phyloP scores from a whole-genome alignment of 2,888 invertebrate genomes.

The Orthosia incerta region DNA sequence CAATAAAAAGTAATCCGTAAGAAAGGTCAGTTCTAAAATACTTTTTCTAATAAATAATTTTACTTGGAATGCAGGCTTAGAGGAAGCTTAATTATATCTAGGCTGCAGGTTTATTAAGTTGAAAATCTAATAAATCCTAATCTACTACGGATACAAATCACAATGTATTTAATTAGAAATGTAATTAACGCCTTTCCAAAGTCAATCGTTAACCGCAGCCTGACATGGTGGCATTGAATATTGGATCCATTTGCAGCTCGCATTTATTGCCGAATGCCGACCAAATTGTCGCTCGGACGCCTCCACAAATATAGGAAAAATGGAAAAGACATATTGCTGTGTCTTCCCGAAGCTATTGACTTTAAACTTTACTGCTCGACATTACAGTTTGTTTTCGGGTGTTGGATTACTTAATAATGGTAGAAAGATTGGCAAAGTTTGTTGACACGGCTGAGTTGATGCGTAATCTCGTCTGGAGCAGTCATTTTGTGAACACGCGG shows the following conservation, averaged over 20 bases:
- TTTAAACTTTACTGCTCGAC: constrained; percentile 40
- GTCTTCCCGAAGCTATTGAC: constrained; percentile 19
- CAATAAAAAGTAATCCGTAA: neutral
- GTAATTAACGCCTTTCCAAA: constrained; percentile 38
- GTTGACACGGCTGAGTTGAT: constrained; percentile 76
- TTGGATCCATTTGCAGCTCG: constrained; percentile 57
- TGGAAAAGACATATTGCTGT: constrained; percentile 72
- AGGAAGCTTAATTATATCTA: neutral
- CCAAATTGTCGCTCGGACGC: constrained; percentile 68
- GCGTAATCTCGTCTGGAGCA: constrained; percentile 79
- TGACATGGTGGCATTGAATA: constrained; percentile 56
- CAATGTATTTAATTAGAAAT: constrained; percentile 29
- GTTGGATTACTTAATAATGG: constrained; percentile 72
- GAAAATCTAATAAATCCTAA: neutral
- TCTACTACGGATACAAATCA: constrained; percentile 1
- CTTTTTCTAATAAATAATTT: no score
- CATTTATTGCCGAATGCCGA: constrained; percentile 72
- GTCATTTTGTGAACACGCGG: constrained; percentile 71
- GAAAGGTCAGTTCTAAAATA: neutral
- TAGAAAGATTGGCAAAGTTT: constrained; percentile 79
- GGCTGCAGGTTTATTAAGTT: no score
- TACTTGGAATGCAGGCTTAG: neutral
- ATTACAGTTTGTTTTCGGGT: constrained; percentile 48
- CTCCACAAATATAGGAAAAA: constrained; percentile 74
- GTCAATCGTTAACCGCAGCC: constrained; percentile 40